phyloP scores from a whole-genome alignment of 2,888 invertebrate genomes.

The Plutella xylostella region DNA sequence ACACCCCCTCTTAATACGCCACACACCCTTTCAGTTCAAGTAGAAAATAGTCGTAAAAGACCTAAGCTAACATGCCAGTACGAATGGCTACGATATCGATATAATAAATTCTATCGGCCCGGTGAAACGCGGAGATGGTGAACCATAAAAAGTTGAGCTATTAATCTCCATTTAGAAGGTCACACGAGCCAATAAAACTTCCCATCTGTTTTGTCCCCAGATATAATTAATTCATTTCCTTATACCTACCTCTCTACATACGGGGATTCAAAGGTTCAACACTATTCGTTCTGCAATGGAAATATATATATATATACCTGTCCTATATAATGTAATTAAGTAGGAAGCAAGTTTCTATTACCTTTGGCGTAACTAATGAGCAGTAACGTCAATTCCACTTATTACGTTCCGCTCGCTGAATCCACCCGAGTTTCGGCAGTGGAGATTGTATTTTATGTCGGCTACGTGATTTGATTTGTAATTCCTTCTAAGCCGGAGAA shows the following conservation, averaged over 20 bases:
- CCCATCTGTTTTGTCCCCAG: neutral
- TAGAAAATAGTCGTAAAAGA: no score
- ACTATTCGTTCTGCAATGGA: neutral
- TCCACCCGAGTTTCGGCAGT: constrained; percentile 23
- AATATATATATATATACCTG: neutral
- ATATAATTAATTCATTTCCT: no score
- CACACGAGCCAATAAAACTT: neutral
- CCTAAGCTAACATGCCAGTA: no score
- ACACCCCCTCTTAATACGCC: no score
- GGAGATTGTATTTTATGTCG: constrained; percentile 33
- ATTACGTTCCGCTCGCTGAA: constrained; percentile 15
- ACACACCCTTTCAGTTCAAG: no score
- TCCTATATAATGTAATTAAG: neutral
- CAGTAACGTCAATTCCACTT: constrained; percentile 9
- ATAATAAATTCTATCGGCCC: neutral
- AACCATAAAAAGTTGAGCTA: neutral
- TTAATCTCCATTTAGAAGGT: neutral
- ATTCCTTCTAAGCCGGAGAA: neutral
- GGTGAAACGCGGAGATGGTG: neutral
- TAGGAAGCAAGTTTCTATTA: neutral
- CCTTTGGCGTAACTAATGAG: constrained; percentile 2
- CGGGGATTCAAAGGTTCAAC: no score
- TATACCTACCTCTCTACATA: no score
- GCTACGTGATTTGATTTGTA: constrained; percentile 32
- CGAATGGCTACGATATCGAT: neutral